Percentiles rank a stretch among this genome's conserved stretches.
phyloP scores from a whole-genome alignment of 2,888 invertebrate genomes.

The Pimpla rufipes region DNA sequence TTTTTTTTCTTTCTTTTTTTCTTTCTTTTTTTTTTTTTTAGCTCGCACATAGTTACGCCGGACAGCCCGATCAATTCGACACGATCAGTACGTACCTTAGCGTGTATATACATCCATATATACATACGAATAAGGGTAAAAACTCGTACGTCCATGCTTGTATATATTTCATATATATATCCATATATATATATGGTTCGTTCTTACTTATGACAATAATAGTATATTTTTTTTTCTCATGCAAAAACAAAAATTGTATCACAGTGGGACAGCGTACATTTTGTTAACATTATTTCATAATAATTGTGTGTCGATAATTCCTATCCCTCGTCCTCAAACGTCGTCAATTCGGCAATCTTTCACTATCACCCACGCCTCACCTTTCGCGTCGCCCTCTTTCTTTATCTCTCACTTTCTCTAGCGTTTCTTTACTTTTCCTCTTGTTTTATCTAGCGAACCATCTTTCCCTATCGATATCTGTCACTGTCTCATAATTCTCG shows the following conservation, averaged over 20 bases:
- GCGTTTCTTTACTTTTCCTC: conserved; percentile 17
- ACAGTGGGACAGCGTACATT: conserved; percentile 85
- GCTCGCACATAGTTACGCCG: conserved; percentile 69
- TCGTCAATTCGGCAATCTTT: conserved; percentile 48
- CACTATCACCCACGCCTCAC: conserved; percentile 33
- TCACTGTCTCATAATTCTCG: conserved; percentile 53
- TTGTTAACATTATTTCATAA: conserved; percentile 67
- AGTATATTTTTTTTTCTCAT: conserved; percentile 81
- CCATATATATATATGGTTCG: conserved; percentile 72
- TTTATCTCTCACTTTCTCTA: neutral
- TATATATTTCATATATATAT: conserved; percentile 67
- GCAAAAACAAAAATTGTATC: conserved; percentile 85
- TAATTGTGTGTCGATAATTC: conserved; percentile 61
- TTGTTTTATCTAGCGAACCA: neutral
- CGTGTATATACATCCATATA: conserved; percentile 67
- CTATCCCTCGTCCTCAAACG: conserved; percentile 45
- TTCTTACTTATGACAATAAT: conserved; percentile 82
- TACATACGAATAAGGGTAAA: conserved; percentile 48
- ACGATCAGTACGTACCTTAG: conserved; percentile 67
- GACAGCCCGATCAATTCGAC: conserved; percentile 55
- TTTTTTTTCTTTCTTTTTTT: conserved; percentile 33
- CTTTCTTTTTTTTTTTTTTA: conserved; percentile 58
- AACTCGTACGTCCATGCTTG: conserved; percentile 63
- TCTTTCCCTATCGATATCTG: conserved; percentile 37
- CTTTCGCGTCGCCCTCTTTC: conserved; percentile 44